Percentiles rank a stretch among this genome's conserved stretches.
phyloP scores from a whole-genome alignment of 2,113 vertebrate species.

The Glaucomys volans region DNA sequence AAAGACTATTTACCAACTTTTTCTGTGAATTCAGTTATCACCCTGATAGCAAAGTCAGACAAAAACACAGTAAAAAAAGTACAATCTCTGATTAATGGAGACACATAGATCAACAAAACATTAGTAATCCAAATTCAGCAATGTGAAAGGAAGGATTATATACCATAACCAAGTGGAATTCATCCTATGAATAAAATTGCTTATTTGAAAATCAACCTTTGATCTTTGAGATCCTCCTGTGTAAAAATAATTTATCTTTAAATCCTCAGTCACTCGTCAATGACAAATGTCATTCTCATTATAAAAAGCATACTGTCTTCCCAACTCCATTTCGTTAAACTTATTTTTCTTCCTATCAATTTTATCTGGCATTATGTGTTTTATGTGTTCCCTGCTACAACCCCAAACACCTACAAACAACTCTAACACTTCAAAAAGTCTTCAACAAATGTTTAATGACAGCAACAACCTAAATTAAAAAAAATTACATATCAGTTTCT shows the following conservation, averaged over 20 bases:
- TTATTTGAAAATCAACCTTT: constrained; percentile 33
- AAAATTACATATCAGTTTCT: background rate
- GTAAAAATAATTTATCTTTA: background rate
- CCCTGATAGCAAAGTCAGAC: background rate
- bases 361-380: constrained; percentile 11
- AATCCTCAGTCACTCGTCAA: background rate
- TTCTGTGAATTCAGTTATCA: background rate
- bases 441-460: constrained; percentile 48
- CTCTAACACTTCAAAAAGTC: background rate
- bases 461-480: constrained; percentile 22
- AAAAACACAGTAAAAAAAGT: background rate
- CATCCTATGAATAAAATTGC: background rate
- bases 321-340: background rate
- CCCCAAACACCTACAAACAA: background rate
- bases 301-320: background rate
- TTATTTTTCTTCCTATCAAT: constrained; percentile 12
- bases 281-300: constrained; percentile 42
- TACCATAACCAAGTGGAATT: background rate
- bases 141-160: background rate
- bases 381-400: background rate
- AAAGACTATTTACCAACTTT: background rate
- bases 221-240: background rate
- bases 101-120: constrained; percentile 16
- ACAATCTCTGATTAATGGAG: background rate
- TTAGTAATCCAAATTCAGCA: constrained; percentile 12